A percentile compares a stretch with the other conserved stretches of the same genome.
phyloP scores from a whole-genome alignment of 2,113 vertebrate genomes.

The Coptodon bakossiorum region DNA sequence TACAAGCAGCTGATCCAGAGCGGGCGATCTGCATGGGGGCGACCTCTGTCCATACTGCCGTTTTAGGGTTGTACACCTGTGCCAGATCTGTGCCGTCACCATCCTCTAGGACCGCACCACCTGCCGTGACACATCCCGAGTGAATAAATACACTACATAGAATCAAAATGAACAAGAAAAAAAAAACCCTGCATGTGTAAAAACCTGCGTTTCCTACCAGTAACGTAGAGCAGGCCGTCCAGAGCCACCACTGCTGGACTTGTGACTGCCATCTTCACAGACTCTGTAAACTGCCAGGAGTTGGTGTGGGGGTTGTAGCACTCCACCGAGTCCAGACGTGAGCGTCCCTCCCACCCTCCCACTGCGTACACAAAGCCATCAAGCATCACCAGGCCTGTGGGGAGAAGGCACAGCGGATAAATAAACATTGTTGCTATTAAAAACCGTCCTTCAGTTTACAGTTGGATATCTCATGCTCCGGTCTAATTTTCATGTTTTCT shows the following conservation, averaged over 20 bases:
- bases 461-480: neutral
- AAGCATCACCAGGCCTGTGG: conserved; percentile 74
- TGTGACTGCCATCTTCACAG: conserved; percentile 77
- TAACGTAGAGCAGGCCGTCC: conserved; percentile 77
- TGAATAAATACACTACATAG: neutral
- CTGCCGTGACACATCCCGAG: conserved; percentile 20
- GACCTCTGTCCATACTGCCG: conserved; percentile 64
- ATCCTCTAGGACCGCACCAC: conserved; percentile 76
- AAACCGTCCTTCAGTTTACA: fast-evolving
- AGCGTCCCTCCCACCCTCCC: conserved; percentile 77
- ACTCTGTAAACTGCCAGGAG: conserved; percentile 73
- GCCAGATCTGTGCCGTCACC: conserved; percentile 76
- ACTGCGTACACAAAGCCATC: conserved; percentile 78
- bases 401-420: neutral
- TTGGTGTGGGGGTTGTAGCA: conserved; percentile 77
- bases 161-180: neutral
- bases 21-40: conserved; percentile 79
- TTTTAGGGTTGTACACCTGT: conserved; percentile 77
- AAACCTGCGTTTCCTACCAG: conserved; percentile 50
- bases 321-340: conserved; percentile 74
- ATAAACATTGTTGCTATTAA: neutral
- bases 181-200: neutral
- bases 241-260: conserved; percentile 77
- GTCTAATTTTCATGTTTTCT: neutral
- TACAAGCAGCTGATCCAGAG: conserved; percentile 77